Base-by-base conservation (phyloP, 1,140 invertebrate species). In the Pogonus chalceus region DNA sequence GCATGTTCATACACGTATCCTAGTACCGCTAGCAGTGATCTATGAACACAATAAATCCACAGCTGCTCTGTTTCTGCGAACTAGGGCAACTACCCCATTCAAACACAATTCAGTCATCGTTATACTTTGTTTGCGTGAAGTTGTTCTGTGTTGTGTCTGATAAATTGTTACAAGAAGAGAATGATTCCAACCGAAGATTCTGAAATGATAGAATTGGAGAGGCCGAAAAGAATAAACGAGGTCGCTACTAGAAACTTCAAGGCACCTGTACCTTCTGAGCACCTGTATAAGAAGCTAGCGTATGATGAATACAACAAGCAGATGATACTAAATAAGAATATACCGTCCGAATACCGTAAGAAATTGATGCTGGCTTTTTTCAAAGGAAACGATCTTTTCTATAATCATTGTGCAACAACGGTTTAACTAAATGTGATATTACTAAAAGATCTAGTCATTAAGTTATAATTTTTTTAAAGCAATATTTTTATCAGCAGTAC, bases 11-110 rank as follows among this genome's bases (percentile, higher is more conserved):
- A n/a, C n/a, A n/a, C n/a, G n/a, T n/a, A n/a, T n/a, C n/a, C n/a
- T n/a, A n/a, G n/a, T n/a, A n/a, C n/a, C n/a, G n/a, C n/a, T 7
- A 14, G 37, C 37, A 43, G 37, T 43, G 37, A 43, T 43, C 37
- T 43, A 43, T 43, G 7, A 12, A 43, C 18, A 43, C 37, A 43
- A 43, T 12, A 43, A 43, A 9, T 16, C 18, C 37, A 43, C 37
- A 43, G 7, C 37, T 43, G 37, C 18, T 43, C 37, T 31, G 26
- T 14, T n/a, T n/a, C 26, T 4, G 14, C 26, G 4, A 31, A 31
- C 26, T 14, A 31, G 37, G 37, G 37, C 18, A 43, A 43, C 9
- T 16, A 43, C 37, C 37, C 37, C 18, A 43, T n/a, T n/a, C 37
- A 43, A 9, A 43, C 18, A 16, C 18, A 43, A 43, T 43, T 43